Percentiles rank a stretch among this genome's conserved stretches.
Conservation (phyloP, 2,113 vertebrate species). For the Psammodynastes pulverulentus region DNA sequence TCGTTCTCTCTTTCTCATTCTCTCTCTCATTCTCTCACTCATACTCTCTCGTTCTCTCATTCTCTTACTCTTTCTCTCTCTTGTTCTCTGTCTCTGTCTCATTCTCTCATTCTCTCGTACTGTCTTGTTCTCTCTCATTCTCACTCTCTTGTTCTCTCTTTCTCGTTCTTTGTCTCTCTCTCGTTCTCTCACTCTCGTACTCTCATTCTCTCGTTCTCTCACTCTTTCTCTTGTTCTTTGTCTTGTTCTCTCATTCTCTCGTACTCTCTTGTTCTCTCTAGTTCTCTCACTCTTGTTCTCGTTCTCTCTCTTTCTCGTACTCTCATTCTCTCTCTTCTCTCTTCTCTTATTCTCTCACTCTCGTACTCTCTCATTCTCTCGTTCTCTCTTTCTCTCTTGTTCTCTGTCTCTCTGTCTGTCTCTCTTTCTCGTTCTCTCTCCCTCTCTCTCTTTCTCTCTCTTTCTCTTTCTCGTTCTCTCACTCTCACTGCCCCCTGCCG, state of each 20-base stretch:
- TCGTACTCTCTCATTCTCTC: too few relatives aligned
- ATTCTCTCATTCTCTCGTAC: not conserved
- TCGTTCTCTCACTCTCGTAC: not conserved
- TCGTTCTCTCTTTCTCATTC: not conserved
- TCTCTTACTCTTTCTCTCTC: too few relatives aligned
- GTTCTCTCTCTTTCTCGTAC: rapidly evolving
- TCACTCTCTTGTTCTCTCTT: not conserved
- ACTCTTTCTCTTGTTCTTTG: too few relatives aligned
- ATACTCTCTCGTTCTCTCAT: too few relatives aligned
- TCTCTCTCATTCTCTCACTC: too few relatives aligned
- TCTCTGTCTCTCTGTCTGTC: not conserved
- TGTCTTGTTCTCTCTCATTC: not conserved
- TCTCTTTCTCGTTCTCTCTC: not conserved
- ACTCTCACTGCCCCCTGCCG: not conserved
- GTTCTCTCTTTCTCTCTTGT: not conserved
- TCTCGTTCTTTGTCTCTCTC: too few relatives aligned
- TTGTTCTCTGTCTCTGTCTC: rapidly evolving
- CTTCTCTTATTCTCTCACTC: too few relatives aligned
- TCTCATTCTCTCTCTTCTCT: not conserved
- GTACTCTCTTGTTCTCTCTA: not conserved
- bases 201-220: not conserved
- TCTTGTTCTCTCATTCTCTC: not conserved
- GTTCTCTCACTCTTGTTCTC: too few relatives aligned
- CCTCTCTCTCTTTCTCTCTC: rapidly evolving
- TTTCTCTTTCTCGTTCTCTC: not conserved